phyloP scores from a whole-genome alignment of 2,113 vertebrate species.

The Cryptomyrus ogoouensis region DNA sequence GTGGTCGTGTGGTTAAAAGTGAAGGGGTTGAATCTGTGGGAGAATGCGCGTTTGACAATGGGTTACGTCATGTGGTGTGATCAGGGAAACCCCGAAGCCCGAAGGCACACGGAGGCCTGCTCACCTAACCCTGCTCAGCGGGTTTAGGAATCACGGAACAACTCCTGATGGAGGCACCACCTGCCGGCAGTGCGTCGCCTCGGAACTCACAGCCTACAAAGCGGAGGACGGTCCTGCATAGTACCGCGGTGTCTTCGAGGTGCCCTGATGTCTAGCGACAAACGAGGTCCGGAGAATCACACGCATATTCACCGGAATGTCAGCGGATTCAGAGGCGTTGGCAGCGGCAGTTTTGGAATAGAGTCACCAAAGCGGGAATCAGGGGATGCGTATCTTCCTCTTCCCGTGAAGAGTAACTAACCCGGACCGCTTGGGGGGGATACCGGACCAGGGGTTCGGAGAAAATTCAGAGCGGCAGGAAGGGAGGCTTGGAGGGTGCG shows the following conservation, averaged over 20 bases:
- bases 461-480: neutral
- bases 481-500: neutral
- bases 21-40: neutral
- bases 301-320: neutral
- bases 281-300: neutral
- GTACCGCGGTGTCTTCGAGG: too few relatives aligned
- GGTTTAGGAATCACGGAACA: neutral
- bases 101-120: neutral
- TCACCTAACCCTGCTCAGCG: neutral
- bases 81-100: neutral
- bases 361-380: neutral
- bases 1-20: neutral
- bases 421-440: neutral
- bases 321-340: neutral
- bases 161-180: neutral
- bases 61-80: neutral
- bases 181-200: neutral
- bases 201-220: neutral
- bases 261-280: neutral
- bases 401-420: neutral
- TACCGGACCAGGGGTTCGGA: too few relatives aligned
- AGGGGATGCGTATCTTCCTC: neutral
- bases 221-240: neutral
- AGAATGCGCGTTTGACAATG: neutral
- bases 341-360: neutral